Conservation (phyloP, 2,888 invertebrate species). For the Drosophila melanosoma region DNA sequence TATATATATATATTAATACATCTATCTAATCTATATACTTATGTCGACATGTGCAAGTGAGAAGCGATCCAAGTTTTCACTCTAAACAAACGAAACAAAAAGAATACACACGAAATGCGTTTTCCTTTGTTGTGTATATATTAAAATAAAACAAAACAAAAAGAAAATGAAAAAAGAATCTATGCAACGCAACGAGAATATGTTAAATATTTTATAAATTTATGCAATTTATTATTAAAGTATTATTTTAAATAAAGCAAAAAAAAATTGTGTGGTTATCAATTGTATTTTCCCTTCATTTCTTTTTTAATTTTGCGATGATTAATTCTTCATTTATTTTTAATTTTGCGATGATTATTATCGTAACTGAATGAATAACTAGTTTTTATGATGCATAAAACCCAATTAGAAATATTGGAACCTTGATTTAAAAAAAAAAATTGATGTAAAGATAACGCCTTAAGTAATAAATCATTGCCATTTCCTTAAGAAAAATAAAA, state of each 20-base stretch:
- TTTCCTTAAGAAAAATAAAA: not conserved
- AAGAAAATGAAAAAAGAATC: conserved; percentile 30
- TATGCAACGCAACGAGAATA: conserved; percentile 67
- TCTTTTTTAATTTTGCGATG: not conserved
- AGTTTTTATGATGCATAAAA: not conserved
- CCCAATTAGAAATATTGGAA: not conserved
- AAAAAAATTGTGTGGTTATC: conserved; percentile 35
- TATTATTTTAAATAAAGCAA: conserved; percentile 77
- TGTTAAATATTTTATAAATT: conserved; percentile 82
- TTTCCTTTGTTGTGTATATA: conserved; percentile 67
- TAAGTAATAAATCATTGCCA: conserved; percentile 1
- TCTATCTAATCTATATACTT: conserved; percentile 46
- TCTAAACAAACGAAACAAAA: conserved; percentile 43
- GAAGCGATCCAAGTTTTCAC: conserved; percentile 47
- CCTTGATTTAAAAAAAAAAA: not conserved
- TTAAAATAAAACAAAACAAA: conserved; percentile 35
- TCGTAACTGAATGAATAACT: not conserved
- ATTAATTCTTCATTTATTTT: not conserved
- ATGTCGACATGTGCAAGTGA: conserved; percentile 56
- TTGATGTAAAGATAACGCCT: not conserved
- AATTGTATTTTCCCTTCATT: not conserved
- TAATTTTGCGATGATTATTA: not conserved
- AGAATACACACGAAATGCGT: conserved; percentile 34
- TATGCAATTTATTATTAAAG: conserved; percentile 82
- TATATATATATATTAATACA: conserved; percentile 4